Evolutionary conservation across 2,888 invertebrate genomes (phyloP).

Genomic region (Sussaba pulchella): DNA sequence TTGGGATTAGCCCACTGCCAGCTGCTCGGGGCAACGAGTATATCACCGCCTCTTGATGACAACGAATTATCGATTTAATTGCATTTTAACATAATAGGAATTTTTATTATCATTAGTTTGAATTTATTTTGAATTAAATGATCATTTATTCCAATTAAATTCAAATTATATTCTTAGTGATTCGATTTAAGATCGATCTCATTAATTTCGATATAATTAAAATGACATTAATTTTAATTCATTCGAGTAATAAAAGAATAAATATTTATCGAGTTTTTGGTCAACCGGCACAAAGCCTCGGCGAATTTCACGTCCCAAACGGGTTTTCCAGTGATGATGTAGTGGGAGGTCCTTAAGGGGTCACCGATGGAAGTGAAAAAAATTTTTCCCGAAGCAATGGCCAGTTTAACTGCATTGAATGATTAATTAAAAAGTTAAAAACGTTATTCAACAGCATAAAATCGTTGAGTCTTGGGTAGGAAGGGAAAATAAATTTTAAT

Average conservation of each 20-base stretch:
- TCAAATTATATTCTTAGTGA: no score
- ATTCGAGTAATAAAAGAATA: no score
- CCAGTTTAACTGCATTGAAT: constrained; percentile 86
- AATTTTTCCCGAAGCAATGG: constrained; percentile 87
- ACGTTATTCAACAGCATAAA: not conserved
- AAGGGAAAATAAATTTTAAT: no score
- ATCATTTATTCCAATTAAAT: no score
- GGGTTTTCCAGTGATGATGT: constrained; percentile 87
- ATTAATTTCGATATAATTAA: no score
- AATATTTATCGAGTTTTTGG: constrained; percentile 13
- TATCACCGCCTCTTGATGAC: constrained; percentile 86
- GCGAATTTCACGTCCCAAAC: constrained; percentile 87
- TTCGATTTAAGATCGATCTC: no score
- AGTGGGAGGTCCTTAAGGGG: constrained; percentile 85
- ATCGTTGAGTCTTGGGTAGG: not conserved
- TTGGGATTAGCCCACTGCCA: constrained; percentile 87
- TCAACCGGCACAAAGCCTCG: constrained; percentile 79
- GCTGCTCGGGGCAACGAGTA: constrained; percentile 86
- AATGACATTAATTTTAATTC: no score
- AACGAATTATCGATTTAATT: not conserved
- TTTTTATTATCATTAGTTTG: no score
- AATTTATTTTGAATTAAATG: no score
- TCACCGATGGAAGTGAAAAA: constrained; percentile 87
- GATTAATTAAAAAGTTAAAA: not conserved
- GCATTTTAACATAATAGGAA: no score